Base-by-base conservation (phyloP, 2,113 vertebrate species). In the Pomatostomus ruficeps region DNA sequence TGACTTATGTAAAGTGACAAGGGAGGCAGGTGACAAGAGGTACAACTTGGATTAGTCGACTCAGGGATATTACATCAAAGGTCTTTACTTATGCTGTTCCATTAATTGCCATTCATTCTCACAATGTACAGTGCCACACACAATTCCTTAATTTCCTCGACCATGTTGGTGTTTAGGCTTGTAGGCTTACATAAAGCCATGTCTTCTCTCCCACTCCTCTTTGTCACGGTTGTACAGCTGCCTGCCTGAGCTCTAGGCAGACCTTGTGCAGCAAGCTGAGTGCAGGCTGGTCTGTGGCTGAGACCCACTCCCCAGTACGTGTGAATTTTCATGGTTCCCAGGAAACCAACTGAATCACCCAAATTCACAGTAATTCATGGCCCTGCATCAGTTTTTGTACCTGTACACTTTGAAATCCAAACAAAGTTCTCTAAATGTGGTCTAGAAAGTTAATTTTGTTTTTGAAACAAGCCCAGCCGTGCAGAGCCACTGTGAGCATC, bases 191-290 rank as follows among this genome's bases (percentile, higher is more conserved):
- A 55, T 2, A 40, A 76, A 75, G 22, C 26, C 38, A 65, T 0
- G 33, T 62, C 59, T 40, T 36, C 63, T 25, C 26, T 86, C 35
- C 55, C 20, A 4, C 33, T 31, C 43, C 76, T 38, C 52, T 42
- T 21, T 23, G 43, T 4, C 51, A 11, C 4, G 4, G 2, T 6
- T 58, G 7, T 0, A 4, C 0, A 9, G n/a, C 52, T 42, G 45
- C 31, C 59, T 42, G 35, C 21, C 49, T 12, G 43, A 72, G 38
- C 45, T 66, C 79, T 7, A n/a, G 40, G 49, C 43, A 82, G 10
- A 28, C 17, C 36, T 10, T 2, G 14, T 12, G 42, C 15, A 66
- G 42, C 1, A 5, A 2, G 13, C 22, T 22, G 40, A 40, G 35
- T 54, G 51, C 49, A 46, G 46, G 70, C 36, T 54, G 76, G 7